Percentiles rank a stretch among this genome's conserved stretches.
These are phyloP conservation scores for Sitta europaea DNA, from an alignment of 2,113 vertebrate species.

Conservation along the genomic window DNA sequence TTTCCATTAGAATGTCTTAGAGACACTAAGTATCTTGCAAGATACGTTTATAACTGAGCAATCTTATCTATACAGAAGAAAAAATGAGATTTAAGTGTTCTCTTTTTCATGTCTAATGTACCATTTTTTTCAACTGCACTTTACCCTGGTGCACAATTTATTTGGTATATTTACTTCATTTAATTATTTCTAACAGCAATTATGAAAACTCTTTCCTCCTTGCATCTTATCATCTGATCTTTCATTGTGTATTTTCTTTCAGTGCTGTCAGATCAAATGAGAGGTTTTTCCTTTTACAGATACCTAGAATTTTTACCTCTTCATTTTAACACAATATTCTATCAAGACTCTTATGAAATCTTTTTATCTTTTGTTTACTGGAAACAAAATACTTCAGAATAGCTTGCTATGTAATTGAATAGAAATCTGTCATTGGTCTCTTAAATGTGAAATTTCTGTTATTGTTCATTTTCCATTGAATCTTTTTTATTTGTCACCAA, in stretches of 20 bases:
- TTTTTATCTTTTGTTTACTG: background rate
- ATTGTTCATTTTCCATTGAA: background rate
- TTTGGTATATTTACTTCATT: background rate
- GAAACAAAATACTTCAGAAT: background rate
- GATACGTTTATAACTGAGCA: background rate
- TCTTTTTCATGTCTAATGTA: background rate
- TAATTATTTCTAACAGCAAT: background rate
- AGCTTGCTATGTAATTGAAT: background rate
- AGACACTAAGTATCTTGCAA: background rate
- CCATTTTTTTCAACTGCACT: background rate
- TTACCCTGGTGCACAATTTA: background rate
- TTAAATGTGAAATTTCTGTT: background rate
- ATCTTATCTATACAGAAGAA: background rate
- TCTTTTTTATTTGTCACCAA: background rate
- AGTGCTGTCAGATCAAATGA: background rate
- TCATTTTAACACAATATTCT: background rate
- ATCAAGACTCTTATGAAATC: background rate
- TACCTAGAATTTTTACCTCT: background rate
- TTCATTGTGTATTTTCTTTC: background rate
- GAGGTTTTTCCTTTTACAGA: background rate
- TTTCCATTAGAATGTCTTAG: background rate
- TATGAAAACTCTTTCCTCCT: background rate
- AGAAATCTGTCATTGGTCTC: background rate
- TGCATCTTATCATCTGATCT: background rate
- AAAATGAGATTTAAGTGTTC: background rate